These are phyloP conservation scores for Chaetodon trifascialis DNA, from an alignment of 2,113 vertebrate genomes.

Conservation along the genomic window DNA sequence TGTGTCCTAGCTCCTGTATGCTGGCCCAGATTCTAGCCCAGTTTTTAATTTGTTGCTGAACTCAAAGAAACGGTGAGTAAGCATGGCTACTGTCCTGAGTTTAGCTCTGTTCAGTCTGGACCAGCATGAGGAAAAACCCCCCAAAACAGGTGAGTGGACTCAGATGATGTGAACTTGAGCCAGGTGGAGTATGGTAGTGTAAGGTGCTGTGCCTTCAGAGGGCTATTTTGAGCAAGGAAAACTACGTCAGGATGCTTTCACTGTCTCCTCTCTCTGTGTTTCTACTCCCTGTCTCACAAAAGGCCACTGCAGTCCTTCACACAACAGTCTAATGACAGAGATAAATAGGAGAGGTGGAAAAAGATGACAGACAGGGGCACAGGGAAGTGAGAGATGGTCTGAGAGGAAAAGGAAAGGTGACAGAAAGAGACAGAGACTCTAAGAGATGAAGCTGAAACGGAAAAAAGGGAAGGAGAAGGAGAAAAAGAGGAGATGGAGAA, in stretches of 20 bases:
- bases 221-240: constrained; percentile 25
- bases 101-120: constrained; percentile 46
- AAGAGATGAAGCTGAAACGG: background rate
- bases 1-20: constrained; percentile 34
- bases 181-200: constrained; percentile 37
- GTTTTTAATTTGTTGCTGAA: constrained; percentile 62
- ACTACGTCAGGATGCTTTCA: constrained; percentile 23
- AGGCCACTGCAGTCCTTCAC: constrained; percentile 44
- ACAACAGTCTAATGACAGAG: constrained; percentile 46
- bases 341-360: constrained; percentile 45
- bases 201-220: constrained; percentile 23
- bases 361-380: constrained; percentile 13
- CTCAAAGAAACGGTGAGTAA: constrained; percentile 34
- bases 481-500: constrained; percentile 21
- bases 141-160: constrained; percentile 50
- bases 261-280: constrained; percentile 34
- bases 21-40: constrained; percentile 75
- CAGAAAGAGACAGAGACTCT: background rate
- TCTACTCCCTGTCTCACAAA: constrained; percentile 9
- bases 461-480: background rate
- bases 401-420: constrained; percentile 32
- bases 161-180: constrained; percentile 38
- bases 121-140: constrained; percentile 30
- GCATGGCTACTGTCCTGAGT: constrained; percentile 7
- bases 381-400: constrained; percentile 20